Base-by-base conservation (phyloP, 2,888 invertebrate species). In the Elysia crispata region DNA sequence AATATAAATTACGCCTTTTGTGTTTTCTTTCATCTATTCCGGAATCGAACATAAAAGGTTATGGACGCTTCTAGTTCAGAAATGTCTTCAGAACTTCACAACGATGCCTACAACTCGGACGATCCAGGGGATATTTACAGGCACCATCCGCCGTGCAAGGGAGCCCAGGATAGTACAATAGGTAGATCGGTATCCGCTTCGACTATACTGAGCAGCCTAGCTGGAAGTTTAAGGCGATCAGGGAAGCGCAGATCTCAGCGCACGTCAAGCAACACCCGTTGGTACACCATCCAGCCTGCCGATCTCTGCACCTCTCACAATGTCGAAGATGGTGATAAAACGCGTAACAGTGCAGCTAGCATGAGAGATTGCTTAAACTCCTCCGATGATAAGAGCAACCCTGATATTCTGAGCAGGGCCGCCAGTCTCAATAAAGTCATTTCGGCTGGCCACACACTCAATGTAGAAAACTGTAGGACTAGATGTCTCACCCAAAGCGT, bases 31-130 rank as follows among this genome's bases (percentile, higher is more conserved):
- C 23, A 20, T 74, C 31, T 57, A 20, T 60, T 74, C 20, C 49
- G 25, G 33, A 33, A 23, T 31, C 18, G 15, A 18, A 20, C 3
- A 23, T 18, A 20, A 41, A 81, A 83, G 77, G 66, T 76, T 3
- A 75, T 86, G 1, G 89, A 88, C 41, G 86, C 85, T n/a, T 85
- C 87, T 67, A 88, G 87, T 54, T 86, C 87, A 0, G 89, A 88
- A 41, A 81, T 88, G 83, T 89, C 89, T 13, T 88, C 89, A 1
- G 89, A 87, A 66, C 82, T 82, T 50, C 84, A 84, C 49, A 84
- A 85, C 1, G 75, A 73, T n/a, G 57, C 54, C 30, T 73, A 77
- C 77, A 78, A 77, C 67, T 82, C 83, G 23, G 41, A 41, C 5
- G 41, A 41, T 41, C 41, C 3, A n/a, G n/a, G n/a, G 3, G 41